Evolutionary conservation across 2,888 invertebrate species (phyloP).

Genomic region (Amblyteles armatorius): DNA sequence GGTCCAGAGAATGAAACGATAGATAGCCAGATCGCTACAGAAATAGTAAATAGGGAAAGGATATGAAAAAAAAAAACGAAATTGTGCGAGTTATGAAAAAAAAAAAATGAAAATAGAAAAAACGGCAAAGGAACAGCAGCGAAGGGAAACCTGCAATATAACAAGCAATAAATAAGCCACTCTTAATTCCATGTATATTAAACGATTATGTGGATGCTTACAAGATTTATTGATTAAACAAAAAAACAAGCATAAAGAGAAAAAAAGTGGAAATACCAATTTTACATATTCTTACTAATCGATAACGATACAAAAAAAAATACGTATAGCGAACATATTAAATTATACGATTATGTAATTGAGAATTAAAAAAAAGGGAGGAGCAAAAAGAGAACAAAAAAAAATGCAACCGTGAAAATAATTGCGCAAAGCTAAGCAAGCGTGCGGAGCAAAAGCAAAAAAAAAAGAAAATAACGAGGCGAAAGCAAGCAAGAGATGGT

Average conservation of each 20-base stretch:
- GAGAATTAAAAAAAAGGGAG: slow-evolving; percentile 76
- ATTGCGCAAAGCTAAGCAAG: slow-evolving; percentile 68
- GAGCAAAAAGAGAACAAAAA: slow-evolving; percentile 73
- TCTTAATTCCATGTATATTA: slow-evolving; percentile 84
- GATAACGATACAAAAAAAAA: slow-evolving; percentile 80
- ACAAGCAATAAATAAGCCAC: slow-evolving; percentile 84
- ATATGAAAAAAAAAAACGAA: neutral
- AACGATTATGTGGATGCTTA: slow-evolving; percentile 83
- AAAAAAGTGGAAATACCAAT: slow-evolving; percentile 80
- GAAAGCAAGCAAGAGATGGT: slow-evolving; percentile 71
- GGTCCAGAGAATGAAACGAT: slow-evolving; percentile 40
- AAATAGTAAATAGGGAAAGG: slow-evolving; percentile 30
- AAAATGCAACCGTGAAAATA: slow-evolving; percentile 64
- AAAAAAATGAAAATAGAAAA: neutral
- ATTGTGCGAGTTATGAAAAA: slow-evolving; percentile 25
- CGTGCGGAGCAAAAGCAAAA: slow-evolving; percentile 61
- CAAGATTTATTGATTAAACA: slow-evolving; percentile 82
- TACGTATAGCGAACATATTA: slow-evolving; percentile 83
- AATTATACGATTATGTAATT: slow-evolving; percentile 82
- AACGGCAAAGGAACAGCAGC: slow-evolving; percentile 74
- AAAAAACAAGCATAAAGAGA: slow-evolving; percentile 63
- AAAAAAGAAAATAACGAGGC: slow-evolving; percentile 68
- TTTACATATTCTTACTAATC: slow-evolving; percentile 85
- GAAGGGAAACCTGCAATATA: slow-evolving; percentile 83
- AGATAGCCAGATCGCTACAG: slow-evolving; percentile 34